phyloP scores from a whole-genome alignment of 2,797 vertebrate species.

The Cossypha heuglini region DNA sequence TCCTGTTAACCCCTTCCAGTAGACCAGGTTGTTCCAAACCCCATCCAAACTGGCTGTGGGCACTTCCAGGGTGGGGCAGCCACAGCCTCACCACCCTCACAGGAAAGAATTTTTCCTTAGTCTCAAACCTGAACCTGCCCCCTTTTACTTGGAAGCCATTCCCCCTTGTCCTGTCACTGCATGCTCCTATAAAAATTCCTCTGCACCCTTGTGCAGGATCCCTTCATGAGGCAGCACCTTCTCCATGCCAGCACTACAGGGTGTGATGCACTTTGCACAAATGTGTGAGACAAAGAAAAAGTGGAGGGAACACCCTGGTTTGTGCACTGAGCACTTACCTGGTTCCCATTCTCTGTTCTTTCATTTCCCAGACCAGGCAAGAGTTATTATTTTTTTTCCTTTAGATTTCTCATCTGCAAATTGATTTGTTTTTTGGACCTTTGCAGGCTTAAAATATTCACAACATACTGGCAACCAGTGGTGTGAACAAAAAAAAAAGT shows the following conservation, averaged over 20 bases:
- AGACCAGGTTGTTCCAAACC: neutral
- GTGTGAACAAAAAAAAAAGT: neutral
- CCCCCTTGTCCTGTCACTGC: neutral
- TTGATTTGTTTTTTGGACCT: neutral
- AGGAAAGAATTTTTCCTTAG: neutral
- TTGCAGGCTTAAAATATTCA: neutral
- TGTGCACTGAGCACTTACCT: neutral
- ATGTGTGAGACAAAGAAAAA: neutral
- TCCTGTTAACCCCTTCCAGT: neutral
- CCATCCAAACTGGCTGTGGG: rapidly evolving
- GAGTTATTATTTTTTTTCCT: neutral
- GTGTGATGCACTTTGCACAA: neutral
- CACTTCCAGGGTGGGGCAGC: neutral
- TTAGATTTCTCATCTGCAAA: neutral
- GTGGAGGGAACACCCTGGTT: rapidly evolving
- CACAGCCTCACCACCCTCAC: neutral
- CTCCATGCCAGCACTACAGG: rapidly evolving
- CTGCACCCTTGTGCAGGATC: neutral
- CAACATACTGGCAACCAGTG: neutral
- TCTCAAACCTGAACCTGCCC: rapidly evolving
- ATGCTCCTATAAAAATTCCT: rapidly evolving
- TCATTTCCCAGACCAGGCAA: neutral
- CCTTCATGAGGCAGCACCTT: neutral
- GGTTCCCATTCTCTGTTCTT: neutral
- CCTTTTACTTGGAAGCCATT: no score